Percentiles rank a stretch among this genome's conserved stretches.
These are phyloP conservation scores for Halocynthia roretzi DNA, from an alignment of 23 tunicate genomes.

Conservation along the genomic window DNA sequence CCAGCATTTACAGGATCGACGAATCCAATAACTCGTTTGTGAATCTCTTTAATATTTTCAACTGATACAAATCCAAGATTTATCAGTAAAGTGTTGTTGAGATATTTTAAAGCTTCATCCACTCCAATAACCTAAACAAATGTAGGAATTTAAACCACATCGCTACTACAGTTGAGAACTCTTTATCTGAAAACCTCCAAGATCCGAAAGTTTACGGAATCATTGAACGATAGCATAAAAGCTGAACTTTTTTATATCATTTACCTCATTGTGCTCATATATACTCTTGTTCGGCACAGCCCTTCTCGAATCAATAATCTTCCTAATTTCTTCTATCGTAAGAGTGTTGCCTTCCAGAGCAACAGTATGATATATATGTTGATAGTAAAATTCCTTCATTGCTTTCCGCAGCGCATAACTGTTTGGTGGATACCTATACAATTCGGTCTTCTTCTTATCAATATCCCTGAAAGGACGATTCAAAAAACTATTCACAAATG, in stretches of 20 bases:
- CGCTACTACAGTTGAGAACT: too few species aligned
- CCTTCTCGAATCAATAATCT: conserved; percentile 49
- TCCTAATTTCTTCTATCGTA: conserved; percentile 58
- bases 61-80: conserved; percentile 61
- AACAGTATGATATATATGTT: conserved; percentile 86
- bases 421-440: conserved; percentile 85
- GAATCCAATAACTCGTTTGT: conserved; percentile 78
- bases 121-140: conserved; percentile 45
- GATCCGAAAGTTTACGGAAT: too few species aligned
- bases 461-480: conserved; percentile 24
- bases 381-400: conserved; percentile 91
- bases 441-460: conserved; percentile 63
- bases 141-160: too few species aligned
- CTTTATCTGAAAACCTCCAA: too few species aligned
- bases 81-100: conserved; percentile 89
- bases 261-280: conserved; percentile 68
- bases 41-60: conserved; percentile 68
- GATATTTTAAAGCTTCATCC: conserved; percentile 72
- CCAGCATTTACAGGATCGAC: conserved; percentile 88
- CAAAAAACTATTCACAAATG: neutral
- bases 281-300: conserved; percentile 76
- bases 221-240: too few species aligned
- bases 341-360: conserved; percentile 89
- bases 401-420: conserved; percentile 61
- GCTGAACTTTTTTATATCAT: too few species aligned